Conservation (phyloP, 2,888 invertebrate genomes). For the Melipona beecheii region DNA sequence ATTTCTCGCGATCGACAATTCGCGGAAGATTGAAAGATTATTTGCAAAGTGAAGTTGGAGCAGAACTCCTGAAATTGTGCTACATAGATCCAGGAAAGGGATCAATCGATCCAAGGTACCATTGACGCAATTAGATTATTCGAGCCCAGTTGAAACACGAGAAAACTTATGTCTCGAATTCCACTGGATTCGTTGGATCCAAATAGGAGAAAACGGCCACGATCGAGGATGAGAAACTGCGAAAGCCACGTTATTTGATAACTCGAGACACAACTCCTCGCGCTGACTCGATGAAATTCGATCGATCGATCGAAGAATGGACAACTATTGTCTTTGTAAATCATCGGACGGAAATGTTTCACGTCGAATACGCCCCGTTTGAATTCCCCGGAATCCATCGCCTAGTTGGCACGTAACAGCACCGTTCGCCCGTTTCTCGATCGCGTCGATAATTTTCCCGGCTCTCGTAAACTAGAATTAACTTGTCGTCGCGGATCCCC, state of each 20-base stretch:
- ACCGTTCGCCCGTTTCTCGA: background rate
- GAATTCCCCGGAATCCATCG: background rate
- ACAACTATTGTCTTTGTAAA: constrained; percentile 61
- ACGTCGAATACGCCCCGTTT: constrained; percentile 21
- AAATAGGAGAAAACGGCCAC: background rate
- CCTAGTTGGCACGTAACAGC: background rate
- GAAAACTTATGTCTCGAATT: background rate
- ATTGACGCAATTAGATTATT: no score
- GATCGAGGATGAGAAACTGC: constrained; percentile 9
- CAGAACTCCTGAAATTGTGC: no score
- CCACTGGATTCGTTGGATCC: background rate
- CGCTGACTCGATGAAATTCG: constrained; percentile 5
- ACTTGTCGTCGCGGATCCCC: constrained; percentile 36
- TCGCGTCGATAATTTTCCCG: constrained; percentile 21
- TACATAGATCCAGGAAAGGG: no score
- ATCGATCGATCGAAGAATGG: constrained; percentile 25
- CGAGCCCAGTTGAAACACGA: background rate
- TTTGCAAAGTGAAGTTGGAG: no score
- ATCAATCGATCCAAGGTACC: no score
- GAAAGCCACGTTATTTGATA: constrained; percentile 16
- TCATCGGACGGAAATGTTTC: constrained; percentile 57
- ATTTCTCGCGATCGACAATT: no score
- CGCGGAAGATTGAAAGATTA: no score
- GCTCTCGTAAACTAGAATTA: constrained; percentile 29
- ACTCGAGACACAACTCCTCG: background rate